phyloP scores from a whole-genome alignment of 2,113 vertebrate genomes.

The Anser brachyrhynchus region DNA sequence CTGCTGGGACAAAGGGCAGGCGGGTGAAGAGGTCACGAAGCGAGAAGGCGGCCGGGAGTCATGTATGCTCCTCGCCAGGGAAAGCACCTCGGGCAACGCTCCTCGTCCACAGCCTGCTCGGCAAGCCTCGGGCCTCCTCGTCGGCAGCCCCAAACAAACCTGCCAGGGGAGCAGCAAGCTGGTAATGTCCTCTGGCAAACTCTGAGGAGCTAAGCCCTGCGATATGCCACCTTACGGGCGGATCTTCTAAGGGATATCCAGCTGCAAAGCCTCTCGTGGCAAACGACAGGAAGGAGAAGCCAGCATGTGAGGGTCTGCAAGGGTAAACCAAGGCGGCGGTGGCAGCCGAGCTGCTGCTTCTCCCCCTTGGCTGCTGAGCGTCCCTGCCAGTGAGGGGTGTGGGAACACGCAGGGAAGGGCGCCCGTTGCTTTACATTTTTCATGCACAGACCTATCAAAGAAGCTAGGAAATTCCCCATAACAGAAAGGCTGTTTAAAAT shows the following conservation, averaged over 20 bases:
- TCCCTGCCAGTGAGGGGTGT: not conserved
- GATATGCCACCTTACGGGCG: not conserved
- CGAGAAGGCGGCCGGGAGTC: rapidly evolving
- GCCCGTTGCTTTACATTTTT: not conserved
- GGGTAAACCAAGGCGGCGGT: rapidly evolving
- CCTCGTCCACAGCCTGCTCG: not conserved
- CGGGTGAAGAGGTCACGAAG: not conserved
- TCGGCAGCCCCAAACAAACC: not conserved
- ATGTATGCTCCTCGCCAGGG: not conserved
- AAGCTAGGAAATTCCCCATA: not conserved
- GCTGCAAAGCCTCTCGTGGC: not conserved
- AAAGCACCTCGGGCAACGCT: not conserved
- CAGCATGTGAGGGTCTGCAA: not conserved
- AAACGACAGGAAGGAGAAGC: not conserved
- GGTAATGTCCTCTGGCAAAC: not conserved
- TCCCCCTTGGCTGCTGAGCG: not conserved
- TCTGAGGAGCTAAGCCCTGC: not conserved
- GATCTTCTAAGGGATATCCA: not conserved
- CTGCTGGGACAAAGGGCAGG: not conserved
- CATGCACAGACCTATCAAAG: not conserved
- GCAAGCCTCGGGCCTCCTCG: not conserved
- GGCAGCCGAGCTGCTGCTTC: not conserved
- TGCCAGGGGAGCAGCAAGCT: not conserved
- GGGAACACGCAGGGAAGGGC: not conserved
- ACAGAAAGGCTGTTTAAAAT: not conserved